Evolutionary conservation across 2,888 invertebrate species (phyloP), one percentile per base, ranked within the genome.

Genomic region (Heteropelma amictum): DNA sequence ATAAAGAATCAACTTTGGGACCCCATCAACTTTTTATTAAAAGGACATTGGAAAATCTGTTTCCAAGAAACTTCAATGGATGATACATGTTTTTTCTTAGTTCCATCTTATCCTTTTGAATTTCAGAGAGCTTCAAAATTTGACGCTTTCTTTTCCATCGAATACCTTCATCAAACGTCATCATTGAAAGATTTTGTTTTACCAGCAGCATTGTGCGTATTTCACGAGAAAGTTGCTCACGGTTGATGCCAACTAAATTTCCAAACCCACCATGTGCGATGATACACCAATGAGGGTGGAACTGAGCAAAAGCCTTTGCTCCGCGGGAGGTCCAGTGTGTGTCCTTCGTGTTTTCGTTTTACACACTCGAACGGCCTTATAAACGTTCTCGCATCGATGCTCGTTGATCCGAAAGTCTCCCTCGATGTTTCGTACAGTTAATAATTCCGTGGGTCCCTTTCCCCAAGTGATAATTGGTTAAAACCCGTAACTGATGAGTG

Each of bases 401-500:
- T 40, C 76, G 63, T 71, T 72, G 76, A 76, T 76, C 72, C 72
- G 38, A 63, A 63, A 45, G 56, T 56, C 70, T 54, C 45, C 45
- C 71, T 30, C 68, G 40, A 60, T 40, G 30, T 58, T 38, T 60
- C 40, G 40, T 21, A 19, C 40, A 40, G 53, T 47, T 68, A 28
- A 68, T 68, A 60, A 58, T 63, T 49, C 35, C 56, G 42, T 40
- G 28, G 49, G 30, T 71, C 65, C 35, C 49, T 19, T 60, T 64
- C 26, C 54, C 51, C 68, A 21, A 28, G 63, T 54, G 71, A 77
- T 87, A 85, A 88, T 88, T 88, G 88, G 85, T 86, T 88, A 88
- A 88, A 87, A 88, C 88, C 88, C 88, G 88, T 88, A 85, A 88
- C 85, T 84, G 87, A 88, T 86, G 85, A 88, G 85, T 82, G 86